A percentile compares a stretch with the other conserved stretches of the same genome.
Evolutionary conservation across 2,888 invertebrate species (phyloP).

Genomic region (Germaria angustata): DNA sequence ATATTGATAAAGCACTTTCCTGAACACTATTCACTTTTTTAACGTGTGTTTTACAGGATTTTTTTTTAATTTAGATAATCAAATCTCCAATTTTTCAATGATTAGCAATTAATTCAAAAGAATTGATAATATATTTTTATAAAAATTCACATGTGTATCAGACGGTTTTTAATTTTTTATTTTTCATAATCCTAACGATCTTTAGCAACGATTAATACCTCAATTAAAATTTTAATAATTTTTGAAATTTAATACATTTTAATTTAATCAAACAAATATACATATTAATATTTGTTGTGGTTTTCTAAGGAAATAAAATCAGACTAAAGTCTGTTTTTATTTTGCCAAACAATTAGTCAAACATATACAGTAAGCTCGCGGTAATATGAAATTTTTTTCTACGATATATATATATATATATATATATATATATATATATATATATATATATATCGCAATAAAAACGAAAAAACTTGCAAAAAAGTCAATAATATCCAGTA

Average conservation of each 20-base stretch:
- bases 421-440: too few relatives aligned
- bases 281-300: constrained; percentile 19
- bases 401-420: too few relatives aligned
- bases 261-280: not conserved
- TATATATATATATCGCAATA: too few relatives aligned
- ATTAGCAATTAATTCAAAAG: constrained; percentile 3
- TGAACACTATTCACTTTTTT: not conserved
- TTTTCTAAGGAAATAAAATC: constrained; percentile 6
- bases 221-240: not conserved
- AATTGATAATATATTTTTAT: not conserved
- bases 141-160: not conserved
- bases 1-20: too few relatives aligned
- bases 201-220: constrained; percentile 22
- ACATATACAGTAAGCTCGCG: not conserved
- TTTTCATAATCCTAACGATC: not conserved
- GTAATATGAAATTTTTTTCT: not conserved
- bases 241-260: not conserved
- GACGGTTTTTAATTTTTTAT: not conserved
- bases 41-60: not conserved
- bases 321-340: constrained; percentile 16
- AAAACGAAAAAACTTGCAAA: too few relatives aligned
- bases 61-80: not conserved
- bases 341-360: not conserved
- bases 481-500: too few relatives aligned
- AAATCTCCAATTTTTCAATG: constrained; percentile 12